These are phyloP conservation scores for Therioaphis trifolii DNA, from an alignment of 2,888 invertebrate genomes.

Conservation along the genomic window DNA sequence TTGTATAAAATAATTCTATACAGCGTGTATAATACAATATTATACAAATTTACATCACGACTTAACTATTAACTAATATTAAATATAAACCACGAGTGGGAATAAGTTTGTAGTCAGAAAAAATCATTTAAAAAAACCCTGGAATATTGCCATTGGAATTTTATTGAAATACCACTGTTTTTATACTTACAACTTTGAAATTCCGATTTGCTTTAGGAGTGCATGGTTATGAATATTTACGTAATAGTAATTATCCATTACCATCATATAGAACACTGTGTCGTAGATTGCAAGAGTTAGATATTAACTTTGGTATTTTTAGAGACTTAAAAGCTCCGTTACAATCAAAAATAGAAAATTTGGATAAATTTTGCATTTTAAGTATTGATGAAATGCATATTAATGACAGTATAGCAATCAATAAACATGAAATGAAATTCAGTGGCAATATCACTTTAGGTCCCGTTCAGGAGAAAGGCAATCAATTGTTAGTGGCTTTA, in stretches of 20 bases:
- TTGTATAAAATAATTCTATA: too few species aligned
- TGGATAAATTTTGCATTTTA: conserved; percentile 19
- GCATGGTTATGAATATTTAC: conserved; percentile 40
- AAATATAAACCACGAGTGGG: too few species aligned
- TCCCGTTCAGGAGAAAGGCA: too few species aligned
- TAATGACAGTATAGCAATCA: background rate
- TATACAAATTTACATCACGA: background rate
- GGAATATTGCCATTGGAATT: too few species aligned
- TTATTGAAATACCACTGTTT: conserved; percentile 23
- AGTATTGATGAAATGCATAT: conserved; percentile 32
- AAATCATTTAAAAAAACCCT: too few species aligned
- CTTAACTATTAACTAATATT: too few species aligned
- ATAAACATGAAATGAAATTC: too few species aligned
- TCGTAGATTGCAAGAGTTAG: conserved; percentile 19
- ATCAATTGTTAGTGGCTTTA: background rate
- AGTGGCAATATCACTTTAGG: too few species aligned
- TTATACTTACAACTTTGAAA: conserved; percentile 11
- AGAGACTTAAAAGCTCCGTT: background rate
- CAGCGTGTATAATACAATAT: too few species aligned
- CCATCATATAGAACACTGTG: conserved; percentile 29
- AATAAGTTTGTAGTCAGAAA: too few species aligned
- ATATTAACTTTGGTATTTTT: background rate
- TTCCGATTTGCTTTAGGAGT: conserved; percentile 36
- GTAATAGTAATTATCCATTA: conserved; percentile 22
- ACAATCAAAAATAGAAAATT: too few species aligned